Evolutionary conservation across 2,797 vertebrate species (phyloP).

Genomic region (Xiphorhynchus erythropygius): DNA sequence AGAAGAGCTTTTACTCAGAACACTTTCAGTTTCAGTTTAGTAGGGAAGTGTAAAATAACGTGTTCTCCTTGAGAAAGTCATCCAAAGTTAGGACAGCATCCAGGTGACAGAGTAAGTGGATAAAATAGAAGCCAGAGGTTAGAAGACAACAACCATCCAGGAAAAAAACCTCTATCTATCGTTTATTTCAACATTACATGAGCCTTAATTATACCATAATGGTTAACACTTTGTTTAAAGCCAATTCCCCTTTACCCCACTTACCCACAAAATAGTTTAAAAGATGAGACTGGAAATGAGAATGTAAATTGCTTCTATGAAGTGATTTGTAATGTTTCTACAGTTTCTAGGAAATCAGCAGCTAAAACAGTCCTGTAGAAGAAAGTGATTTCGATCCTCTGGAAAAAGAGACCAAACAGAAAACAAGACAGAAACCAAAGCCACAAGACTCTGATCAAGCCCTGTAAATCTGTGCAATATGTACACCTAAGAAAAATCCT

Average conservation of each 20-base stretch:
- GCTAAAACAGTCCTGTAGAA: neutral
- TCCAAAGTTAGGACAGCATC: neutral
- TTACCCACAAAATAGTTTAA: neutral
- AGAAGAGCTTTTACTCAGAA: neutral
- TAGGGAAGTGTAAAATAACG: neutral
- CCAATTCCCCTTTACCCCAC: neutral
- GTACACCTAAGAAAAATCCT: neutral
- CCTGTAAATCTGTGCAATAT: neutral
- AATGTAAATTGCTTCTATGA: neutral
- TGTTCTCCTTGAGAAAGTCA: neutral
- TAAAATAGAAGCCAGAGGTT: neutral
- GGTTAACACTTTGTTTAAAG: neutral
- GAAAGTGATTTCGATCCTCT: neutral
- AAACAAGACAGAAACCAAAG: neutral
- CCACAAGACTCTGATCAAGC: neutral
- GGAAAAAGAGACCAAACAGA: neutral
- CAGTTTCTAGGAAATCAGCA: conserved; percentile 11
- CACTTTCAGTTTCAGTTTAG: conserved; percentile 55
- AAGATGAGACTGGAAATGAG: neutral
- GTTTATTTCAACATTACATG: neutral
- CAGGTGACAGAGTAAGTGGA: neutral
- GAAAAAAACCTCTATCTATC: neutral
- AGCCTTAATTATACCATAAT: neutral
- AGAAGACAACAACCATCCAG: neutral
- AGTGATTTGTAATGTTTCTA: neutral